Percentiles rank a stretch among this genome's conserved stretches.
Evolutionary conservation across 2,888 invertebrate species (phyloP).

Genomic region (Ectropis crepuscularia): DNA sequence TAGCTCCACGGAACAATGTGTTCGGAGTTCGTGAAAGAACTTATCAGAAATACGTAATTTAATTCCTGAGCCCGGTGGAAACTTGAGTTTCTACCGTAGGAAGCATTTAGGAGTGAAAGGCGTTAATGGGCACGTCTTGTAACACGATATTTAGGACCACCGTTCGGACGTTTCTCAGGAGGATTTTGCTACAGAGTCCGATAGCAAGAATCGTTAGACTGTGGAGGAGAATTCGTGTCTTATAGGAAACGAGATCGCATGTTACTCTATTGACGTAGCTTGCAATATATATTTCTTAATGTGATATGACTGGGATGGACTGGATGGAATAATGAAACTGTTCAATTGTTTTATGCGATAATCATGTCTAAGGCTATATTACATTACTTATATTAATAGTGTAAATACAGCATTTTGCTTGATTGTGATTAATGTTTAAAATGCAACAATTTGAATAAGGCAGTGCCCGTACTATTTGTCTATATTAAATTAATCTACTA

Average conservation of each 20-base stretch:
- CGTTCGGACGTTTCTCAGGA: constrained; percentile 43
- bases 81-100: constrained; percentile 42
- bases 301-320: too few species aligned
- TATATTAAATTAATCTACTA: too few species aligned
- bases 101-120: constrained; percentile 52
- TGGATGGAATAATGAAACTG: too few species aligned
- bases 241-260: background rate
- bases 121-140: constrained; percentile 63
- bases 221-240: constrained; percentile 1
- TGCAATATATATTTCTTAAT: too few species aligned
- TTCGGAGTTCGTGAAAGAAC: constrained; percentile 29
- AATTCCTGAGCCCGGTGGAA: constrained; percentile 38
- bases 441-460: too few species aligned
- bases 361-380: too few species aligned
- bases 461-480: too few species aligned
- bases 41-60: constrained; percentile 41
- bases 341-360: too few species aligned
- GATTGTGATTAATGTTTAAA: too few species aligned
- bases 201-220: constrained; percentile 28
- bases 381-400: too few species aligned
- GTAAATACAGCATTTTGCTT: too few species aligned
- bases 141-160: constrained; percentile 61
- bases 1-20: constrained; percentile 17
- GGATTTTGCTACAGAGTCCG: constrained; percentile 24
- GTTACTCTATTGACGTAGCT: too few species aligned